Conservation (phyloP, 1,140 invertebrate species). For the Drosophila bifasciata region DNA sequence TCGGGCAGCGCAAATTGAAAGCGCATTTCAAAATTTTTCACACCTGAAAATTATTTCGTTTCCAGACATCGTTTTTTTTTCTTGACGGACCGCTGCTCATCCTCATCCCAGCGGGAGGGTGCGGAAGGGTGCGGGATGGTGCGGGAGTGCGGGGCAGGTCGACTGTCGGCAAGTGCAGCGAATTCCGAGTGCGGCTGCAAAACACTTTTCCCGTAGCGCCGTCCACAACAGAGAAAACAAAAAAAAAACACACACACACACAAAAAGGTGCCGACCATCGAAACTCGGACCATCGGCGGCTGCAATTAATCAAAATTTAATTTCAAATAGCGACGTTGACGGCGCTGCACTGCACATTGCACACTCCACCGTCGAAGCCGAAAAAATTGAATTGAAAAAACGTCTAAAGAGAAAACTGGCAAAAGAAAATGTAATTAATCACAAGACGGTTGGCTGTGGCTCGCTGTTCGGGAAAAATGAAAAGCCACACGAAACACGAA, state of each 20-base stretch:
- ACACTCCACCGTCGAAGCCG: conserved; percentile 13
- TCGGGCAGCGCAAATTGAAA: conserved; percentile 77
- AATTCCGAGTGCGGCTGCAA: conserved; percentile 62
- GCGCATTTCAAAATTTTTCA: conserved; percentile 81
- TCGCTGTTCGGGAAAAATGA: conserved; percentile 32
- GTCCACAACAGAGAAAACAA: not conserved
- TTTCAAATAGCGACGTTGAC: conserved; percentile 70
- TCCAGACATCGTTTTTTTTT: conserved; percentile 40
- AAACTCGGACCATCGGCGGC: conserved; percentile 14
- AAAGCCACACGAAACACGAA: conserved; percentile 26
- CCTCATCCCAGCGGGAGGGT: conserved; percentile 39
- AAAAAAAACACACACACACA: conserved; percentile 14
- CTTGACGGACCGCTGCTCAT: conserved; percentile 23
- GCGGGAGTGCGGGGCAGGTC: not conserved
- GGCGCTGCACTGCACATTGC: conserved; percentile 13
- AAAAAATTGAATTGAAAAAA: conserved; percentile 74
- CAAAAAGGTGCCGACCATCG: conserved; percentile 66
- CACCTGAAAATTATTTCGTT: conserved; percentile 81
- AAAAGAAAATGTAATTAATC: conserved; percentile 79
- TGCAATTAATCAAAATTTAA: conserved; percentile 82
- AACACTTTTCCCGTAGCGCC: conserved; percentile 79
- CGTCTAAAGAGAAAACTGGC: conserved; percentile 62
- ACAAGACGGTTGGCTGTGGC: conserved; percentile 62
- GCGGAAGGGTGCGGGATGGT: conserved; percentile 38
- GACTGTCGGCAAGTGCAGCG: conserved; percentile 62